Evolutionary conservation across 2,888 invertebrate species (phyloP).

Genomic region (Abrostola triplasia): DNA sequence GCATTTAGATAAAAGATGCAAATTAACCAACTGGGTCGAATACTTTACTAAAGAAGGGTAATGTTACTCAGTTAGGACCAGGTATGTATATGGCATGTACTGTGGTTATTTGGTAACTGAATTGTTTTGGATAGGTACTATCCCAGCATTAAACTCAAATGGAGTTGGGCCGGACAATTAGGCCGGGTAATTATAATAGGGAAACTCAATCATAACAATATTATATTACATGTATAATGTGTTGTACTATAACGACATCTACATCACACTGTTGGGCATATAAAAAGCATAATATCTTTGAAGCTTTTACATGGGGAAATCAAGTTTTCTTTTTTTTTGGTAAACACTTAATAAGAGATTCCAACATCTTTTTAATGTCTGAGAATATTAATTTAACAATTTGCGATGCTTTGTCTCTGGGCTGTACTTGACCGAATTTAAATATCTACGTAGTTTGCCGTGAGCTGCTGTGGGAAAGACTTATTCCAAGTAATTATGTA

Average conservation of each 20-base stretch:
- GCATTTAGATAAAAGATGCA: conserved; percentile 1
- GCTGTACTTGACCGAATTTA: conserved; percentile 58
- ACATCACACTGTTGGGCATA: too few relatives aligned
- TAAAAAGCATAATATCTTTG: too few relatives aligned
- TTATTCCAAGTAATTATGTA: conserved; percentile 27
- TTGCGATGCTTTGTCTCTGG: conserved; percentile 36
- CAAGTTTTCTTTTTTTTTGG: too few relatives aligned
- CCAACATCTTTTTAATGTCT: conserved; percentile 26
- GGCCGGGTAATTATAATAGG: too few relatives aligned
- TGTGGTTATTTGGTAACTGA: not conserved
- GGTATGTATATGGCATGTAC: too few relatives aligned
- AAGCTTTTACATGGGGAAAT: too few relatives aligned
- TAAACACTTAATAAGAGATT: too few relatives aligned
- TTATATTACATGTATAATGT: too few relatives aligned
- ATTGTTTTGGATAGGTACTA: not conserved
- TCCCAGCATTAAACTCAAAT: too few relatives aligned
- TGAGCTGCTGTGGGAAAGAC: conserved; percentile 39
- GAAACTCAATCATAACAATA: too few relatives aligned
- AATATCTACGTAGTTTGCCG: conserved; percentile 12
- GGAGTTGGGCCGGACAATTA: too few relatives aligned
- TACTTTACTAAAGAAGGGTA: conserved; percentile 1
- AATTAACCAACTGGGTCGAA: not conserved
- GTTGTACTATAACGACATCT: too few relatives aligned
- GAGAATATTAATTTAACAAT: conserved; percentile 28
- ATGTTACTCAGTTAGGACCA: not conserved